Base-by-base conservation (phyloP, 2,113 vertebrate species). In the Nerophis lumbriciformis region DNA sequence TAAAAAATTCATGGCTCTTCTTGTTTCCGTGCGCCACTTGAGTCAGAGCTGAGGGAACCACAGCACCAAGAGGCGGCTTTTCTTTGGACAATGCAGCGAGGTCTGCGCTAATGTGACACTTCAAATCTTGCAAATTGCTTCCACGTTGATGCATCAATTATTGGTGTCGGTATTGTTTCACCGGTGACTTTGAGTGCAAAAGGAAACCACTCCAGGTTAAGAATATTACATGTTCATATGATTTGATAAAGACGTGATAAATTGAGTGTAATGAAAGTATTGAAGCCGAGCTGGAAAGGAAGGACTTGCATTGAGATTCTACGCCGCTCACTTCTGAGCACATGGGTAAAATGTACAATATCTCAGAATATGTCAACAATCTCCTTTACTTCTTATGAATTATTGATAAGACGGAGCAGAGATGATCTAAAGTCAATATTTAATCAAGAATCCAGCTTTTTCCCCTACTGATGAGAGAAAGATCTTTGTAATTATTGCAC, bases 381-480 rank as follows among this genome's bases (percentile, higher is more conserved):
- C 65, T 64, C 21, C 76, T 81, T 82, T 82, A 88, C 71, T 72
- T 75, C 36, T 14, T 75, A 76, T 88, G 78, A 89, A 89, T 87
- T 83, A 88, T 88, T 88, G 81, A 90, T 87, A 54, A 68, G 67
- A 54, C 62, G 45, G 65, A 75, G 82, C 71, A 85, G 71, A 84
- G 81, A 85, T 73, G 63, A 85, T 77, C n/a, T 6, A 6, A 9
- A 77, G 85, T 89, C 87, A 88, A 89, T 90, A 84, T 90, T 88
- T 89, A 86, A 90, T 90, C 80, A 87, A 69, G 70, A 66, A 69
- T 15, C 48, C 63, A 69, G 60, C 69, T 59, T 66, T 80, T 83
- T 59, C 76, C 65, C 75, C 61, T 66, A 81, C 76, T 68, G 78
- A 53, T 60, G 48, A 53, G 64, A 61, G 61, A 79, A 74, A 75